Conservation (phyloP, 1,140 invertebrate species). For the Periplaneta americana region DNA sequence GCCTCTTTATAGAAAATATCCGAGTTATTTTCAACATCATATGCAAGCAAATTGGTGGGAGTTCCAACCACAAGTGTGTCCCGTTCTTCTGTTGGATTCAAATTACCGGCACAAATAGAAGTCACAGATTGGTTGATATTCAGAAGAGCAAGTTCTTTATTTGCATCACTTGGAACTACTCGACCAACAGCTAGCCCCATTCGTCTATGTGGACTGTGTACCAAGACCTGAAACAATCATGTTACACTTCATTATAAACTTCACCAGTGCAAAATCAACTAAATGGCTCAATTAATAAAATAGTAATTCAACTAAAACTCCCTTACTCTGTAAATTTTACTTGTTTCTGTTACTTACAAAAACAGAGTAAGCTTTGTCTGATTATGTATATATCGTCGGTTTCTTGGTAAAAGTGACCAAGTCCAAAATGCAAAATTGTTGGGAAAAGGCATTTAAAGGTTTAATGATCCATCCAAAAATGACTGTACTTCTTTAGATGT, state of each 20-base stretch:
- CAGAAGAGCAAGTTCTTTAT: slow-evolving; percentile 65
- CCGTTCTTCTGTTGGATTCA: slow-evolving; percentile 58
- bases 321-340: no score
- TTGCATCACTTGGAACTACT: slow-evolving; percentile 49
- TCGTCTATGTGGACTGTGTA: slow-evolving; percentile 66
- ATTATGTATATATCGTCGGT: no score
- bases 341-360: no score
- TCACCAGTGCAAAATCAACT: no score
- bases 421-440: no score
- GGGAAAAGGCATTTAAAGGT: no score
- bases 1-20: slow-evolving; percentile 91
- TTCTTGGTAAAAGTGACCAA: no score
- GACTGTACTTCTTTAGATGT: no score
- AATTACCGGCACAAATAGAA: slow-evolving; percentile 57
- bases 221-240: slow-evolving; percentile 67
- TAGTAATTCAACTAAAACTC: not conserved
- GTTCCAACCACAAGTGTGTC: slow-evolving; percentile 83
- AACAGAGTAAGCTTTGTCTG: no score
- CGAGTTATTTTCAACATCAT: slow-evolving; percentile 86
- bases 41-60: slow-evolving; percentile 78
- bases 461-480: no score
- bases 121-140: slow-evolving; percentile 78
- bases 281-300: not conserved
- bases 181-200: slow-evolving; percentile 47
- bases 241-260: no score